Percentiles rank a stretch among this genome's conserved stretches.
phyloP scores from a whole-genome alignment of 2,888 invertebrate genomes.

The Schizotus pectinicornis region DNA sequence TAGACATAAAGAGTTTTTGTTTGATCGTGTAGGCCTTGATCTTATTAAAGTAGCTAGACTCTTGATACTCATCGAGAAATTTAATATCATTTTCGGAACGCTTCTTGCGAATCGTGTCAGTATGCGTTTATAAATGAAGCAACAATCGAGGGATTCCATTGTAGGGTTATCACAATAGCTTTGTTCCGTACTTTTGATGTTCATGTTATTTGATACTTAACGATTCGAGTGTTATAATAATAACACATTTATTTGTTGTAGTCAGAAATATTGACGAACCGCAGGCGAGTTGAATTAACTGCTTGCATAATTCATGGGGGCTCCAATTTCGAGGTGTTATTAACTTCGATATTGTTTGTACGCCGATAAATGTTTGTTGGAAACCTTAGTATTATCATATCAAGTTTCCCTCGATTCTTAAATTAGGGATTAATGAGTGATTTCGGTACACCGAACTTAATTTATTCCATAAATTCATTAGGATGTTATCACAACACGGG shows the following conservation, averaged over 20 bases:
- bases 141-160: too few species aligned
- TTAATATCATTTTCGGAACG: too few species aligned
- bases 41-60: not conserved
- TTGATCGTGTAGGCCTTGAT: not conserved
- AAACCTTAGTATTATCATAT: slow-evolving; percentile 21
- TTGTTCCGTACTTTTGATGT: too few species aligned
- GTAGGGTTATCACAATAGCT: too few species aligned
- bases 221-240: too few species aligned
- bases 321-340: slow-evolving; percentile 6
- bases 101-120: too few species aligned
- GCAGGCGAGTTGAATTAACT: not conserved
- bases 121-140: too few species aligned
- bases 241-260: not conserved
- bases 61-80: too few species aligned
- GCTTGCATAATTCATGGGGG: not conserved
- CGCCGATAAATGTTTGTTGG: slow-evolving; percentile 6
- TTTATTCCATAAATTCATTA: slow-evolving; percentile 45
- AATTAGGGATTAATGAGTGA: slow-evolving; percentile 25
- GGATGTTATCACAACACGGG: slow-evolving; percentile 41
- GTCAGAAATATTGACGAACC: not conserved
- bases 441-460: slow-evolving; percentile 27
- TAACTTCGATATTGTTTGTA: slow-evolving; percentile 14
- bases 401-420: slow-evolving; percentile 20
- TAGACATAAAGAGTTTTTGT: not conserved
- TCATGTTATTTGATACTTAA: too few species aligned